Evolutionary conservation across 2,888 invertebrate genomes (phyloP).

Genomic region (Spilarctia lutea): DNA sequence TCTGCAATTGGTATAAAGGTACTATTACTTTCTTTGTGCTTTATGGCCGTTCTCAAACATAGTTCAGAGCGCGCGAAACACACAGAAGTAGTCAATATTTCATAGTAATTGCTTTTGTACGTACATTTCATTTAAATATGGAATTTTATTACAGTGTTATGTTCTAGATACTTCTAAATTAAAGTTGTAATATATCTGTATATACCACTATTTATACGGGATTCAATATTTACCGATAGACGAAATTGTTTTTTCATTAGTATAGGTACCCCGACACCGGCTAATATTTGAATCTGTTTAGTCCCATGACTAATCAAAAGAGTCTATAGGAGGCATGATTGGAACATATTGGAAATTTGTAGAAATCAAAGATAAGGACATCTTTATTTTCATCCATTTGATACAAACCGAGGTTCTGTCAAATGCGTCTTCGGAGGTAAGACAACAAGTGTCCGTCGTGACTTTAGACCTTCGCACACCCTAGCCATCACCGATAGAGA

Average conservation of each 20-base stretch:
- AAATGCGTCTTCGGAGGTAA: background rate
- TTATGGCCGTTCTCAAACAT: background rate
- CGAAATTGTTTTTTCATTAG: background rate
- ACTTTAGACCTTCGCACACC: too few species aligned
- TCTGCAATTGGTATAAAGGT: too few species aligned
- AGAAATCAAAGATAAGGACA: background rate
- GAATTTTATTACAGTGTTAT: background rate
- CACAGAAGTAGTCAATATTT: background rate
- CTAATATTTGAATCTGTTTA: background rate
- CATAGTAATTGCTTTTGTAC: background rate
- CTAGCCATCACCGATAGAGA: background rate
- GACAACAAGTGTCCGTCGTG: background rate
- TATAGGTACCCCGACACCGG: accelerated
- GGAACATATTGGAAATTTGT: background rate
- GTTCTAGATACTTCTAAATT: background rate
- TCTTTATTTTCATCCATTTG: background rate
- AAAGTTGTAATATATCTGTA: background rate
- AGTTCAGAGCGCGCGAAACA: background rate
- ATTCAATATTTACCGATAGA: background rate
- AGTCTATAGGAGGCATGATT: too few species aligned
- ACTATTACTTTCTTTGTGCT: background rate
- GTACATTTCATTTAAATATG: background rate
- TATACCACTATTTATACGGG: too few species aligned
- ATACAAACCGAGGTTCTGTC: background rate
- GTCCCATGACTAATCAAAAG: background rate